phyloP scores from a whole-genome alignment of 2,888 invertebrate genomes.

The Ditula angustiorana region DNA sequence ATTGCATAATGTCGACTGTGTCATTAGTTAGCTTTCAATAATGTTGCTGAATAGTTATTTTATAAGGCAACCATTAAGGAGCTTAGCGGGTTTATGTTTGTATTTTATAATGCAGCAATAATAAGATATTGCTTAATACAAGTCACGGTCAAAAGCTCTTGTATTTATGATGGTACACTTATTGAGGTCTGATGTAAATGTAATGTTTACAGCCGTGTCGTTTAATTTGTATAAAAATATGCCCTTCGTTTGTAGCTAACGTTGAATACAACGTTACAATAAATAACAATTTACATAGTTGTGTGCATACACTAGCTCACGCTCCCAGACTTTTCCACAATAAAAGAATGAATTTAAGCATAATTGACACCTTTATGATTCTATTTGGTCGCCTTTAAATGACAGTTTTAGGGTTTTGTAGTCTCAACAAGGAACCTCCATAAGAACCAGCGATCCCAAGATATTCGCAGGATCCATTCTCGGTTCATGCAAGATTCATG shows the following conservation, averaged over 20 bases:
- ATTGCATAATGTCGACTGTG: not conserved
- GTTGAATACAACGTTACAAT: too few relatives aligned
- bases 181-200: constrained; percentile 26
- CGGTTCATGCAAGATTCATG: too few relatives aligned
- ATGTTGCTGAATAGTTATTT: constrained; percentile 23
- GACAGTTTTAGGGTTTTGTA: too few relatives aligned
- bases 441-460: too few relatives aligned
- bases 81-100: constrained; percentile 29
- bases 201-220: constrained; percentile 16
- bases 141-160: constrained; percentile 33
- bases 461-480: too few relatives aligned
- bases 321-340: too few relatives aligned
- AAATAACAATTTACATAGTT: too few relatives aligned
- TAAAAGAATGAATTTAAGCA: too few relatives aligned
- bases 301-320: too few relatives aligned
- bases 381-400: too few relatives aligned
- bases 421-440: too few relatives aligned
- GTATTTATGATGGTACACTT: constrained; percentile 19
- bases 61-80: constrained; percentile 26
- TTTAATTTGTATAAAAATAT: constrained; percentile 11
- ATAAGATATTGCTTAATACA: constrained; percentile 30
- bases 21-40: constrained; percentile 34
- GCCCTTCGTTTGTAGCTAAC: not conserved
- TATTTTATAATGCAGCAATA: constrained; percentile 32
- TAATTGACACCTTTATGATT: too few relatives aligned